Percentiles rank a stretch among this genome's conserved stretches.
Evolutionary conservation across 2,797 vertebrate genomes (phyloP).

Genomic region (Chaenodraco wilsoni): DNA sequence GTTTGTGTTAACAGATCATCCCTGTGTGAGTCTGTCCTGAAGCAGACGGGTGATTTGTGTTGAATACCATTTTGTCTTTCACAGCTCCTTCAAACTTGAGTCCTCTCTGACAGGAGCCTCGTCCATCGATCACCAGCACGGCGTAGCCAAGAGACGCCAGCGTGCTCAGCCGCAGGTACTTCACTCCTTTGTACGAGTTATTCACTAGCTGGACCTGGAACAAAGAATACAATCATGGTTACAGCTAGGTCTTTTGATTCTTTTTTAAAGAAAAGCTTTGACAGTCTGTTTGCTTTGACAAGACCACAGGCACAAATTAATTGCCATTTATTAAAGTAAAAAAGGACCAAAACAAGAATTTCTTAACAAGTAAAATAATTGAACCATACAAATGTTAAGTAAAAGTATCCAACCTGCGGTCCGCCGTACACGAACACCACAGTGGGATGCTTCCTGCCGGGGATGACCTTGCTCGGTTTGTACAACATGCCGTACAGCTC

Average conservation of each 20-base stretch:
- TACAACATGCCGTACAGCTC: slow-evolving; percentile 95
- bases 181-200: slow-evolving; percentile 98
- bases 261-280: neutral
- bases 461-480: slow-evolving; percentile 90
- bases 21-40: neutral
- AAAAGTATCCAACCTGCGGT: slow-evolving; percentile 87
- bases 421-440: slow-evolving; percentile 95
- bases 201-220: slow-evolving; percentile 95
- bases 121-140: slow-evolving; percentile 93
- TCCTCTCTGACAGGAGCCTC: slow-evolving; percentile 94
- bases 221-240: neutral
- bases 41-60: neutral
- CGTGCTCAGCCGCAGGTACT: slow-evolving; percentile 92
- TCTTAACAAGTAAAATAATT: neutral
- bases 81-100: slow-evolving; percentile 95
- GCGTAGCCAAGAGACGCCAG: slow-evolving; percentile 93
- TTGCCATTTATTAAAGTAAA: too few species aligned
- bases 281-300: neutral
- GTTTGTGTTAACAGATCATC: too few species aligned
- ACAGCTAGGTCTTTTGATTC: neutral
- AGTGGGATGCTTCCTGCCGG: slow-evolving; percentile 92
- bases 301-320: neutral
- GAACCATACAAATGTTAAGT: too few species aligned
- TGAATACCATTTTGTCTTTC: slow-evolving; percentile 93
- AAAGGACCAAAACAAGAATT: neutral